Percentiles rank a stretch among this genome's conserved stretches.
Conservation (phyloP, 2,888 invertebrate genomes). For the Leptopilina drosophilae region DNA sequence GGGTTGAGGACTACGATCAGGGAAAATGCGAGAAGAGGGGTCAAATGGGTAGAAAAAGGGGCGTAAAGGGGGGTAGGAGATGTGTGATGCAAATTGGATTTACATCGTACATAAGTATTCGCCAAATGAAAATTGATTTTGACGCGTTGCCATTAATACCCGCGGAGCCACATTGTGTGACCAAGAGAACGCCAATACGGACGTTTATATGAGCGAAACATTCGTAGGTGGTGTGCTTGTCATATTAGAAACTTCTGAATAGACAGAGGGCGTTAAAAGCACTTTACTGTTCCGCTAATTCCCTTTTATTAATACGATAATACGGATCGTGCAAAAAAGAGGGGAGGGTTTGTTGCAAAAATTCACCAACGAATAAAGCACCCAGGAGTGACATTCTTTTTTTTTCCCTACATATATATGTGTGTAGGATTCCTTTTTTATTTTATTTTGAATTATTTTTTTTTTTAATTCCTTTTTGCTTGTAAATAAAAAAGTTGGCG, state of each 20-base stretch:
- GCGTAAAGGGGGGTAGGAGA: conserved; percentile 47
- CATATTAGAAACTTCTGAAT: conserved; percentile 71
- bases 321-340: conserved; percentile 47
- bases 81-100: conserved; percentile 72
- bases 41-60: conserved; percentile 22
- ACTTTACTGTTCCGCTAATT: conserved; percentile 74
- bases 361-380: conserved; percentile 31
- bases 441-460: neutral
- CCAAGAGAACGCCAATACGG: conserved; percentile 67
- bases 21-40: conserved; percentile 13
- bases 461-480: conserved; percentile 4
- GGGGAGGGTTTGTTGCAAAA: conserved; percentile 17
- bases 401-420: neutral
- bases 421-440: neutral
- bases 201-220: conserved; percentile 45
- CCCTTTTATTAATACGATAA: conserved; percentile 70
- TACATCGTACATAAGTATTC: conserved; percentile 74
- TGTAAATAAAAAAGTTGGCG: too few species aligned
- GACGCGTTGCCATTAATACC: conserved; percentile 74
- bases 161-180: conserved; percentile 66
- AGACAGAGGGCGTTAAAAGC: conserved; percentile 73
- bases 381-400: neutral
- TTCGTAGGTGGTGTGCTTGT: conserved; percentile 66
- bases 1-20: neutral
- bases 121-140: conserved; percentile 76